phyloP scores from a whole-genome alignment of 2,888 invertebrate genomes.

The Keiferia lycopersicella region DNA sequence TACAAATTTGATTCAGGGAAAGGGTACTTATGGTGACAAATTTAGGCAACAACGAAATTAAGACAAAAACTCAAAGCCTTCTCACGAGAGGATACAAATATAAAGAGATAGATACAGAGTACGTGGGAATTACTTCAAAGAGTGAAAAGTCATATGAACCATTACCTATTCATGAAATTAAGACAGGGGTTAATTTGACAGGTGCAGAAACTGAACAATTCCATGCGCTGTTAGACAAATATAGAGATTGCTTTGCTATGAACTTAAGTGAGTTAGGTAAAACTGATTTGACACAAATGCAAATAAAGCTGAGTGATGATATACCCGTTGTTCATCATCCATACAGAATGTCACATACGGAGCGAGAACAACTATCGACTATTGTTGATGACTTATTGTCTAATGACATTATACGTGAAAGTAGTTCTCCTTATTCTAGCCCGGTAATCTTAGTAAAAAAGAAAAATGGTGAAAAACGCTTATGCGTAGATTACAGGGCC shows the following conservation, averaged over 20 bases:
- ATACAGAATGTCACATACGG: constrained; percentile 33
- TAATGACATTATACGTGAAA: constrained; percentile 32
- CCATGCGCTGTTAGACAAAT: too few species aligned
- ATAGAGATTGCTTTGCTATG: constrained; percentile 32
- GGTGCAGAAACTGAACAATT: too few species aligned
- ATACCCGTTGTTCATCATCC: constrained; percentile 36
- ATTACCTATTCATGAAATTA: too few species aligned
- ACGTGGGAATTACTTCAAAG: too few species aligned
- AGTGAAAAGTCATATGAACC: too few species aligned
- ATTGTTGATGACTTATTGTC: constrained; percentile 37
- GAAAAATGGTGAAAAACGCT: constrained; percentile 34
- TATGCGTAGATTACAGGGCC: constrained; percentile 37
- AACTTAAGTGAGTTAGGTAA: constrained; percentile 32
- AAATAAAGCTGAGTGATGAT: constrained; percentile 31
- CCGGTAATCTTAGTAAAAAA: constrained; percentile 39
- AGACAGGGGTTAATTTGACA: constrained; percentile 4
- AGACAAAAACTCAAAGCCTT: too few species aligned
- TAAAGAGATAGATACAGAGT: too few species aligned
- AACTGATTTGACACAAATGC: constrained; percentile 33
- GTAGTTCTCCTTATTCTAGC: constrained; percentile 37
- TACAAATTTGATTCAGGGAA: too few species aligned
- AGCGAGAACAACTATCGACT: constrained; percentile 28
- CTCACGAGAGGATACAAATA: too few species aligned
- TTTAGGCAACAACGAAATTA: too few species aligned
- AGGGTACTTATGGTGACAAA: too few species aligned